Evolutionary conservation across 2,888 invertebrate genomes (phyloP).

Genomic region (Pterostichus madidus): DNA sequence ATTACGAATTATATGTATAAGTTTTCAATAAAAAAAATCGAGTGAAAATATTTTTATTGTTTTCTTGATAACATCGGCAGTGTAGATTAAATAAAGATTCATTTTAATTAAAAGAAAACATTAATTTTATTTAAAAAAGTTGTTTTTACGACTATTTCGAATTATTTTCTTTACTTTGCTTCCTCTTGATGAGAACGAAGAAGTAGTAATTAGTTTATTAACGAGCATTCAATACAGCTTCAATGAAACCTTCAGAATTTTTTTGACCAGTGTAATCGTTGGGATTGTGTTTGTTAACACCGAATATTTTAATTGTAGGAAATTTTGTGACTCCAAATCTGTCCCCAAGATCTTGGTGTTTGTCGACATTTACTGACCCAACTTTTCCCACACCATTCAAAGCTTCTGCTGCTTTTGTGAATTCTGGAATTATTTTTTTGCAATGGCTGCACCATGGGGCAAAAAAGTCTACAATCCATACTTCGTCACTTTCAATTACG

Average conservation of each 20-base stretch:
- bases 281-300: slow-evolving; percentile 89
- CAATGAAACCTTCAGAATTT: slow-evolving; percentile 91
- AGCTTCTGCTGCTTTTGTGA: slow-evolving; percentile 94
- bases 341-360: slow-evolving; percentile 88
- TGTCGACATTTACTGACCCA: slow-evolving; percentile 95
- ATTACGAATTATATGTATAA: too few relatives aligned
- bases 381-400: slow-evolving; percentile 97
- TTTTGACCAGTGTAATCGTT: slow-evolving; percentile 91
- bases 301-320: slow-evolving; percentile 98
- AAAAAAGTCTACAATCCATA: slow-evolving; percentile 98
- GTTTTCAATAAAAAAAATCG: too few relatives aligned
- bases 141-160: too few relatives aligned
- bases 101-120: too few relatives aligned
- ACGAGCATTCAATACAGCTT: slow-evolving; percentile 89
- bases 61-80: too few relatives aligned
- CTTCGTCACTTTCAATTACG: slow-evolving; percentile 89
- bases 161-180: slow-evolving; percentile 39
- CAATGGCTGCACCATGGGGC: slow-evolving; percentile 99
- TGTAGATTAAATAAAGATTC: too few relatives aligned
- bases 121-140: too few relatives aligned
- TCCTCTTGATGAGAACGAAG: slow-evolving; percentile 74
- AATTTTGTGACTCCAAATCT: slow-evolving; percentile 93
- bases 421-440: slow-evolving; percentile 93
- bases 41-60: too few relatives aligned
- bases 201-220: slow-evolving; percentile 86